Evolutionary conservation across 2,113 vertebrate genomes (phyloP), one percentile per base, ranked within the genome.

Genomic region (Mugil cephalus): DNA sequence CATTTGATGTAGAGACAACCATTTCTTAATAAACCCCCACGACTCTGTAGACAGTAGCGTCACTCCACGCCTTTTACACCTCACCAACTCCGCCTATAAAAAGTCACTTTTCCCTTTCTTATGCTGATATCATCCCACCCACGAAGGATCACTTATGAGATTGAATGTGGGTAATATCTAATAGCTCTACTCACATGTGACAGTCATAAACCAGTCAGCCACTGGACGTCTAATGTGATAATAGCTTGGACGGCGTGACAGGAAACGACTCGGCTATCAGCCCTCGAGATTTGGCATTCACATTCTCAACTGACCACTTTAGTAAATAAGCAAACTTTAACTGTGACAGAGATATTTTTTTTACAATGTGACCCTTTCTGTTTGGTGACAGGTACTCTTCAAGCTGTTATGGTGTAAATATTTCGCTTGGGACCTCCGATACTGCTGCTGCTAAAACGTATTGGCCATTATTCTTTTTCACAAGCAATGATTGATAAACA

Each of bases 111-210:
- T 75, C 69, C 66, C 73, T 79, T 75, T 69, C 24, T 50, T 15
- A 75, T 69, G 65, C 85, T 86, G 82, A 80, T 79, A 77, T 83
- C 77, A 78, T 63, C 66, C 52, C 59, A n/a, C 61, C 45, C 56
- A 21, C 53, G 8, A 9, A 14, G 61, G 59, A 68, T 88, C 85
- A 92, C 83, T 92, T 87, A 87, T 74, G 74, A 82, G 79, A 92
- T 88, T 90, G 82, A 87, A 69, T 48, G 59, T 34, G 24, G 58
- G 54, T 69, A 53, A 85, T 69, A 51, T 61, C 62, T 79, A 69
- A 69, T 55, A 65, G 68, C 63, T 36, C 56, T 42, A 67, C 45
- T 80, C 34, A 72, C 84, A 74, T 69, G 64, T 62, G 77, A 82
- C 79, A 62, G 58, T 63, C 80, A 17, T 90, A 89, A 91, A 92